These are phyloP conservation scores for Homalodisca vitripennis DNA, from an alignment of 1,140 invertebrate species.

Conservation along the genomic window DNA sequence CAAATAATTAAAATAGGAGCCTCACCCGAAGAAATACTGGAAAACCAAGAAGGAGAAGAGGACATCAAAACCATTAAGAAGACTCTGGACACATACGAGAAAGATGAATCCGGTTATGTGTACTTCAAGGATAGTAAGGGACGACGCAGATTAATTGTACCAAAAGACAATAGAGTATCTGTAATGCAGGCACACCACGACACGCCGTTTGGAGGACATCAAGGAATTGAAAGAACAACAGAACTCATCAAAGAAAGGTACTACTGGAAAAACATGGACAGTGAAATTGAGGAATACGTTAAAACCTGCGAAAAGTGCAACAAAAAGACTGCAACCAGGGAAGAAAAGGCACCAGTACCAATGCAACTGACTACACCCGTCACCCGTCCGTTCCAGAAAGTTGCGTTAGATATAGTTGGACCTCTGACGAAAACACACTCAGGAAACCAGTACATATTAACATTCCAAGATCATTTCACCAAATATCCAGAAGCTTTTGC, in stretches of 20 bases:
- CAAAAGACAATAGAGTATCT: neutral
- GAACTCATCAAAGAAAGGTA: slow-evolving; percentile 24
- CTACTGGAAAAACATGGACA: slow-evolving; percentile 37
- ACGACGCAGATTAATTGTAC: neutral
- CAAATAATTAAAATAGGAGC: slow-evolving; percentile 6
- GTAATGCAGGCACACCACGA: neutral
- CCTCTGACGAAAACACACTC: slow-evolving; percentile 38
- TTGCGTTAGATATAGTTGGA: slow-evolving; percentile 47
- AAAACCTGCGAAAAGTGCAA: slow-evolving; percentile 35
- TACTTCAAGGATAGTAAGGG: too few species aligned
- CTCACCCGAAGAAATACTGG: neutral
- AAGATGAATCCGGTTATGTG: too few species aligned
- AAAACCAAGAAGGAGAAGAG: slow-evolving; percentile 8
- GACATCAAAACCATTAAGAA: neutral
- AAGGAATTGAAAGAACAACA: slow-evolving; percentile 16
- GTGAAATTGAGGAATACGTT: slow-evolving; percentile 35
- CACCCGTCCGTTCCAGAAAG: slow-evolving; percentile 39
- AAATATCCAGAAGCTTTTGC: slow-evolving; percentile 48
- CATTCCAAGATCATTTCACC: slow-evolving; percentile 48
- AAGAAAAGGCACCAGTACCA: slow-evolving; percentile 28
- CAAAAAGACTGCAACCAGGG: slow-evolving; percentile 33
- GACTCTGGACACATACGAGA: neutral
- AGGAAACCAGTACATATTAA: slow-evolving; percentile 46
- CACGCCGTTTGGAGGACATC: neutral
- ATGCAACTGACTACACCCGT: neutral